Evolutionary conservation across 2,797 vertebrate genomes (phyloP).

Genomic region (Columba guinea): DNA sequence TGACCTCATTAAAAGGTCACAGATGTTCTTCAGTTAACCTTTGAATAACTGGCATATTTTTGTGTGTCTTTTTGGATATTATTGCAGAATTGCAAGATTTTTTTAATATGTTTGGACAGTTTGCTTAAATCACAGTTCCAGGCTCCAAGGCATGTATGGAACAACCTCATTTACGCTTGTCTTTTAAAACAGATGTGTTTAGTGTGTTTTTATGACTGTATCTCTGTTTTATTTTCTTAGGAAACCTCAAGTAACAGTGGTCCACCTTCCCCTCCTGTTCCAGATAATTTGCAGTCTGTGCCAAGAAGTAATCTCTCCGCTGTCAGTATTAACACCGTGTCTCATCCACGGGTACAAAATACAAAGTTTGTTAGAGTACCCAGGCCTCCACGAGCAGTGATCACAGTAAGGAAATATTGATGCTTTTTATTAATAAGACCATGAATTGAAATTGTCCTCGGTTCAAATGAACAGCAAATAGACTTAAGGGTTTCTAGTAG

Average conservation of each 20-base stretch:
- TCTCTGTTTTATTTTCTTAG: constrained; percentile 65
- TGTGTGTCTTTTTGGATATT: neutral
- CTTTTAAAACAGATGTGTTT: neutral
- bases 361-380: constrained; percentile 85
- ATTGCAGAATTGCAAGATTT: neutral
- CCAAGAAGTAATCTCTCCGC: constrained; percentile 84
- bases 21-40: neutral
- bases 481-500: neutral
- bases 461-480: neutral
- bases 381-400: constrained; percentile 82
- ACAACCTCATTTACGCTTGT: neutral
- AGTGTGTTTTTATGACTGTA: neutral
- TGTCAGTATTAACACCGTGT: constrained; percentile 86
- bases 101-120: neutral
- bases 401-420: constrained; percentile 82
- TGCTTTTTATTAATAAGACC: neutral
- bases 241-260: constrained; percentile 83
- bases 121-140: neutral
- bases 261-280: constrained; percentile 83
- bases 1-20: neutral
- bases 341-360: constrained; percentile 79
- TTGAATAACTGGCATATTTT: neutral
- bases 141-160: neutral
- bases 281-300: constrained; percentile 73
- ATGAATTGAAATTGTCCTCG: neutral